Base-by-base conservation (phyloP, 2,888 invertebrate species). In the Scaptomyza polygonia region DNA sequence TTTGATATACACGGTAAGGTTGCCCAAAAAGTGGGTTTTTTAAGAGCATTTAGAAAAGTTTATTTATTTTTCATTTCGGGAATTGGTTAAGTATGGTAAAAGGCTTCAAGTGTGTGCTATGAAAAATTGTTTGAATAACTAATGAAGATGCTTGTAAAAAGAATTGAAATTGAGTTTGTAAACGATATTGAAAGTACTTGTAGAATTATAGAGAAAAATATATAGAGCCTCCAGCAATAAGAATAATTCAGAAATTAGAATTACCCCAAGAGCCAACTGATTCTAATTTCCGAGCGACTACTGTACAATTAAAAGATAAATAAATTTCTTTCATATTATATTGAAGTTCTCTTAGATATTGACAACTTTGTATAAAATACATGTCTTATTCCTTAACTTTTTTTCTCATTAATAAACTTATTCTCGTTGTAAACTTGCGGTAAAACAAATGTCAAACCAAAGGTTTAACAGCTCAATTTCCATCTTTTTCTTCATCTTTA, bases 71-170 rank as follows among this genome's bases (percentile, higher is more conserved):
- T 36, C 14, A 16, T 9, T 39, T 39, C 16, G 39, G 43, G 48
- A 56, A 77, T 54, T 42, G 25, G 25, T 65, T 16, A 44, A 52
- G 57, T 36, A 42, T 43, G 29, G 72, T 56, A n/a, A 70, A 65
- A 70, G 47, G 51, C 56, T 72, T 62, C 16, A 43, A 77, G 77
- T 72, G 62, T 48, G 16, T 21, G 18, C 32, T 49, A 43, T 49
- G 43, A 55, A 74, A 56, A 40, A 56, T 42, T 73, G 73, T 66
- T 72, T 73, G 72, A 56, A 73, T 73, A 66, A 66, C 72, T 73
- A 73, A 76, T 73, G 71, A 73, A 77, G 72, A 34, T 63, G 72
- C 61, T 62, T 54, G 42, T 18, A 42, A 18, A 39, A 16, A 27
- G 42, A 44, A 61, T 61, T 34, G 42, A 52, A 69, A 67, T 66